Conservation (phyloP, 1,140 invertebrate species). For the Magallana gigas region DNA sequence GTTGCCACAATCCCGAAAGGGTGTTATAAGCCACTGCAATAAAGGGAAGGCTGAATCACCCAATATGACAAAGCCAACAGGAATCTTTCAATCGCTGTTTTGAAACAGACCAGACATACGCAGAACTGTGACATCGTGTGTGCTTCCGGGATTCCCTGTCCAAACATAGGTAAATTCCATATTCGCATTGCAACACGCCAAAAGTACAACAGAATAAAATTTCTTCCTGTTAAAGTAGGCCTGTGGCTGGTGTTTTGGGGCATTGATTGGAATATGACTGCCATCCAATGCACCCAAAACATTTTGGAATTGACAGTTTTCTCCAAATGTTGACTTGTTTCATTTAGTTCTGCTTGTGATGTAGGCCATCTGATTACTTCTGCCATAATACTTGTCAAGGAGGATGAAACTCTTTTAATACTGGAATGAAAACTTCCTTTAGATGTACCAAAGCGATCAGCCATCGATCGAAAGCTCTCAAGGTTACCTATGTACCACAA, state of each 20-base stretch:
- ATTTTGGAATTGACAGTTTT: constrained; percentile 50
- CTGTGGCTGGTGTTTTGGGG: constrained; percentile 44
- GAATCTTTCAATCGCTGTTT: constrained; percentile 20
- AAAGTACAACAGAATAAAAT: constrained; percentile 38
- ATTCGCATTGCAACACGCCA: constrained; percentile 39
- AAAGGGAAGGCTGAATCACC: constrained; percentile 47
- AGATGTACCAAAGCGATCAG: constrained; percentile 43
- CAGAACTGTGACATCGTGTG: constrained; percentile 41
- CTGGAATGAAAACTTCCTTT: constrained; percentile 37
- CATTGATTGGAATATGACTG: constrained; percentile 52
- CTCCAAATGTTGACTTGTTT: constrained; percentile 40
- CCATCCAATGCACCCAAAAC: constrained; percentile 52
- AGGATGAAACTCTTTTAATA: constrained; percentile 30
- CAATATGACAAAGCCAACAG: too few species aligned
- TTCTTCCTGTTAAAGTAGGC: constrained; percentile 48
- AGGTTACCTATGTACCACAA: constrained; percentile 24
- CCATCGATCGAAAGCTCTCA: constrained; percentile 43
- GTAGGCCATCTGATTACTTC: constrained; percentile 28
- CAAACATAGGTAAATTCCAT: constrained; percentile 46
- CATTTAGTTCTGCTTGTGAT: not conserved
- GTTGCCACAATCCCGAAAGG: constrained; percentile 43
- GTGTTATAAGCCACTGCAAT: constrained; percentile 41
- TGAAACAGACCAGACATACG: constrained; percentile 28
- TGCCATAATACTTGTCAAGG: constrained; percentile 30
- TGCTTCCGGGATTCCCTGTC: constrained; percentile 46